These are phyloP conservation scores for Corydoras sp. DNA, from an alignment of 2,113 vertebrate species.

Conservation along the genomic window DNA sequence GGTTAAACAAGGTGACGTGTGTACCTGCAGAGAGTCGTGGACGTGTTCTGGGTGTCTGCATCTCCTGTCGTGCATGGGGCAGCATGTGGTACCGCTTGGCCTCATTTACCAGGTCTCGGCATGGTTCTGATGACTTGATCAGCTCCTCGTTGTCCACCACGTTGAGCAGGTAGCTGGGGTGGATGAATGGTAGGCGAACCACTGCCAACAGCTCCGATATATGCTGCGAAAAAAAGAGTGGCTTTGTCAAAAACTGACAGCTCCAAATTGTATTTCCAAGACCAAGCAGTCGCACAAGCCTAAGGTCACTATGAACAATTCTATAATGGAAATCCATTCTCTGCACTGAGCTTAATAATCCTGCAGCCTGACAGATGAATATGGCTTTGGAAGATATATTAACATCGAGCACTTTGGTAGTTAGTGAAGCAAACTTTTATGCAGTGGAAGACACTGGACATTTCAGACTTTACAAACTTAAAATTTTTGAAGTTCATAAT, in stretches of 20 bases:
- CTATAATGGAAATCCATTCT: too few species aligned
- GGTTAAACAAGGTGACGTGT: background rate
- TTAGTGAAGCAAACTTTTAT: too few species aligned
- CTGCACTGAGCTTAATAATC: too few species aligned
- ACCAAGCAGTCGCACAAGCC: too few species aligned
- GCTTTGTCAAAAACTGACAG: background rate
- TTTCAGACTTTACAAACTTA: too few species aligned
- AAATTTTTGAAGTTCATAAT: too few species aligned
- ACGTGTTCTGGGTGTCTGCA: slow-evolving; percentile 90
- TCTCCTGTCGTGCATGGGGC: slow-evolving; percentile 92
- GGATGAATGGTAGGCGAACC: slow-evolving; percentile 96
- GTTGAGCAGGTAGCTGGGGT: slow-evolving; percentile 90
- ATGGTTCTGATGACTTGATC: slow-evolving; percentile 76
- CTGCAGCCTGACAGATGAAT: too few species aligned
- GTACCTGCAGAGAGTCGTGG: slow-evolving; percentile 94
- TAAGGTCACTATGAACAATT: too few species aligned
- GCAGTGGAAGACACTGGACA: too few species aligned
- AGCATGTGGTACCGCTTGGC: slow-evolving; percentile 98
- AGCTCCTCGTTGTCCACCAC: too few species aligned
- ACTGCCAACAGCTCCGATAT: slow-evolving; percentile 85
- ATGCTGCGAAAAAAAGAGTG: slow-evolving; percentile 61
- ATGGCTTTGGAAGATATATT: too few species aligned
- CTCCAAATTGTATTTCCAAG: background rate
- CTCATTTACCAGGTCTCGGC: slow-evolving; percentile 94
- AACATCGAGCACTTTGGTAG: too few species aligned